A percentile compares a stretch with the other conserved stretches of the same genome.
phyloP scores from a whole-genome alignment of 2,797 vertebrate genomes.

The Leucoraja ocellata region DNA sequence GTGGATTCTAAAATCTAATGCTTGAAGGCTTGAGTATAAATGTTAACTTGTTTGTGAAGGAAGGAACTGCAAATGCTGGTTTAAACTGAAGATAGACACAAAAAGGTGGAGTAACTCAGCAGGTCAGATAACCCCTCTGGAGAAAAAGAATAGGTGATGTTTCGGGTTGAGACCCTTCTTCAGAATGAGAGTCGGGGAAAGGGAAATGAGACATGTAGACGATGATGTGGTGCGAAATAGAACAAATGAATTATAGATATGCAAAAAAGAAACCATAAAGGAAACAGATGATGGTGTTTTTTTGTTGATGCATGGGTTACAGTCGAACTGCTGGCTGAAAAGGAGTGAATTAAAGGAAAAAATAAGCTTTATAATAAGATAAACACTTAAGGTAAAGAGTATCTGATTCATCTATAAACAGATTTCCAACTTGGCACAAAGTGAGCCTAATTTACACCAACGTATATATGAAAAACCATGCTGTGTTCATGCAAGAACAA shows the following conservation, averaged over 20 bases:
- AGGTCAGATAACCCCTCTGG: no score
- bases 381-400: background rate
- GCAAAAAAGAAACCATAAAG: no score
- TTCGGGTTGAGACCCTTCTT: no score
- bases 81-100: no score
- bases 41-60: background rate
- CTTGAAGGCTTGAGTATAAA: background rate
- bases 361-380: background rate
- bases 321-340: background rate
- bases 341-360: background rate
- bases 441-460: background rate
- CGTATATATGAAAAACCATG: background rate
- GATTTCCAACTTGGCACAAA: background rate
- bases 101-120: no score
- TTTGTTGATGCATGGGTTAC: background rate
- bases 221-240: no score
- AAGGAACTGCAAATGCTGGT: no score
- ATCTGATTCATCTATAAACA: background rate
- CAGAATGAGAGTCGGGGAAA: no score
- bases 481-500: background rate
- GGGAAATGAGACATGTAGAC: no score
- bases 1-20: background rate
- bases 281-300: no score
- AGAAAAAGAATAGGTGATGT: no score
- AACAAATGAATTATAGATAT: no score